Evolutionary conservation across 2,113 vertebrate species (phyloP).

Genomic region (Todiramphus chloris): DNA sequence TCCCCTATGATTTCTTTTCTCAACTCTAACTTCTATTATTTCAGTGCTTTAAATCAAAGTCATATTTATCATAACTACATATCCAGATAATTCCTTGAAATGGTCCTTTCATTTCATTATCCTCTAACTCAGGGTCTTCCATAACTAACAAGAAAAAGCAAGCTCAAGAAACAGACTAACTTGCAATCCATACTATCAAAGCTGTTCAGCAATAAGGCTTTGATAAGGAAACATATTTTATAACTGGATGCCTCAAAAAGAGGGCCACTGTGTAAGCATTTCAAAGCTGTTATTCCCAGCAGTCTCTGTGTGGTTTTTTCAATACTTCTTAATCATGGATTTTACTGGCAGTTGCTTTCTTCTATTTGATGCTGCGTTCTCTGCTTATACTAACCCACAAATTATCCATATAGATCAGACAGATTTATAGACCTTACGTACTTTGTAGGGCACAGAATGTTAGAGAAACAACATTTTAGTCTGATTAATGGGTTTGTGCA

Average conservation of each 20-base stretch:
- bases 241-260: background rate
- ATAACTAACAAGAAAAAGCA: background rate
- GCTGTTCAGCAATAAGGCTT: background rate
- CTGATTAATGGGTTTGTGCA: constrained; percentile 44
- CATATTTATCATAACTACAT: constrained; percentile 57
- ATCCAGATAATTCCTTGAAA: constrained; percentile 52
- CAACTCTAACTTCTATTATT: constrained; percentile 34
- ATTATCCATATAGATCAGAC: background rate
- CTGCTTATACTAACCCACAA: background rate
- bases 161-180: background rate
- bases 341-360: background rate
- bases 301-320: background rate
- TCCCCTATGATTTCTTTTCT: constrained; percentile 35
- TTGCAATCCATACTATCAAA: background rate
- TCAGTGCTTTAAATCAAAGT: constrained; percentile 14
- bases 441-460: background rate
- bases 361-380: background rate
- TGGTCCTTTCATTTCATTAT: constrained; percentile 48
- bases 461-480: constrained; percentile 5
- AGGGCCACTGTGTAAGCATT: background rate
- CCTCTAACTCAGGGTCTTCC: background rate
- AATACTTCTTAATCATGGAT: background rate
- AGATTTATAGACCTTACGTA: background rate
- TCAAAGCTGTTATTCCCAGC: background rate
- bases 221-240: constrained; percentile 12